Base-by-base conservation (phyloP, 1,140 invertebrate species). In the Gonioctena quinquepunctata region DNA sequence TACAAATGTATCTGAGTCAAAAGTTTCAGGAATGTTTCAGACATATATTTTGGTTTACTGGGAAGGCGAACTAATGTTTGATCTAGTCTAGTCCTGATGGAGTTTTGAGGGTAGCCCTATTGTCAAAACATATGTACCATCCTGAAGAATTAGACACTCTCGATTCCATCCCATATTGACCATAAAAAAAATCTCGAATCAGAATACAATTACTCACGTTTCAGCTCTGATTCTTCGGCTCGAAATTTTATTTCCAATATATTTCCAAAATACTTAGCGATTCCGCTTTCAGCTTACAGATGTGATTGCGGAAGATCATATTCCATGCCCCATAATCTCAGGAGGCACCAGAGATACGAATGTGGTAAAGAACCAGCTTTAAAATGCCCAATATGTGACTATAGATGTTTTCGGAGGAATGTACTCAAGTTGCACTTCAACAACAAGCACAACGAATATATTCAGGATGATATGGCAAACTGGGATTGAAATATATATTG, bases 321-420 rank as follows among this genome's bases (percentile, higher is more conserved):
- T 33, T 54, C 50, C 8, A 70, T 87, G 77, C 86, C 86, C 59
- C 83, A 84, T 64, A 87, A 87, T 11, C 73, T 89, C 4, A 79
- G 83, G n/a, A 85, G 86, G 3, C 86, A 89, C 71, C 68, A 84
- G 27, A 82, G 81, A 16, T 86, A 84, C 71, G 85, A 87, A 72
- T 88, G 87, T 69, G 85, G 85, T 21, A 84, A 85, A 54, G 79
- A 79, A 72, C 87, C 87, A 0, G 81, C 82, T 2, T 85, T 85
- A 62, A 76, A 84, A 62, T 88, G 89, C 76, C 83, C 82, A 11
- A 82, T 86, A 71, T 89, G 88, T 60, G 71, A 84, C 3, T 87
- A 88, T 72, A 85, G 84, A 71, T 84, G 65, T 48, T 64, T 64
- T 23, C 18, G 61, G 22, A 64, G 42, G 21, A 49, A 64, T 50